Conservation (phyloP, 1,140 invertebrate species). For the Caenorhabditis brenneri region DNA sequence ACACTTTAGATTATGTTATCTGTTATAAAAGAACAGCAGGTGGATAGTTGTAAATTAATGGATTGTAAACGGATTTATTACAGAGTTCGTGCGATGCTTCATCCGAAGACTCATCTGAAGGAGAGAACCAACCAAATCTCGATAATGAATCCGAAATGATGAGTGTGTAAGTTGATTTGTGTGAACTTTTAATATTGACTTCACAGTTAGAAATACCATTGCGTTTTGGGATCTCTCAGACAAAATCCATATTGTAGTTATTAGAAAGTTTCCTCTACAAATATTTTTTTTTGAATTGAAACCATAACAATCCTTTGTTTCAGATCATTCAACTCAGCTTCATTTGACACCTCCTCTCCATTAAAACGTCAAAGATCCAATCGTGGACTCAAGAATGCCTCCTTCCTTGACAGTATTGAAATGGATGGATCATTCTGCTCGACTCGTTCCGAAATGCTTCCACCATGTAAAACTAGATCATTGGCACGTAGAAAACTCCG, state of each 20-base stretch:
- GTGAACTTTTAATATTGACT: background rate
- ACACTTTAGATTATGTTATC: background rate
- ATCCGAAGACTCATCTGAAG: slow-evolving; percentile 53
- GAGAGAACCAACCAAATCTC: slow-evolving; percentile 27
- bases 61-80: slow-evolving; percentile 34
- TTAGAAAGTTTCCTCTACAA: no score
- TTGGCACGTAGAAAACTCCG: slow-evolving; percentile 34
- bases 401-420: slow-evolving; percentile 43
- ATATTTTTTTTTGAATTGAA: no score
- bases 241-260: no score
- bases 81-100: slow-evolving; percentile 54
- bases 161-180: slow-evolving; percentile 41
- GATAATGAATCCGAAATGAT: slow-evolving; percentile 34
- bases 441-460: slow-evolving; percentile 50
- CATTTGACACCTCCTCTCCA: background rate
- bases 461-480: slow-evolving; percentile 8
- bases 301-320: no score
- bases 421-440: slow-evolving; percentile 56
- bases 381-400: background rate
- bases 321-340: slow-evolving; percentile 47
- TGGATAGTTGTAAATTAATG: slow-evolving; percentile 23
- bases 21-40: slow-evolving; percentile 16
- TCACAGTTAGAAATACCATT: background rate
- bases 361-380: slow-evolving; percentile 30
- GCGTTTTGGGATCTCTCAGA: no score